Conservation (phyloP, 2,888 invertebrate species). For the Dioctria linearis region DNA sequence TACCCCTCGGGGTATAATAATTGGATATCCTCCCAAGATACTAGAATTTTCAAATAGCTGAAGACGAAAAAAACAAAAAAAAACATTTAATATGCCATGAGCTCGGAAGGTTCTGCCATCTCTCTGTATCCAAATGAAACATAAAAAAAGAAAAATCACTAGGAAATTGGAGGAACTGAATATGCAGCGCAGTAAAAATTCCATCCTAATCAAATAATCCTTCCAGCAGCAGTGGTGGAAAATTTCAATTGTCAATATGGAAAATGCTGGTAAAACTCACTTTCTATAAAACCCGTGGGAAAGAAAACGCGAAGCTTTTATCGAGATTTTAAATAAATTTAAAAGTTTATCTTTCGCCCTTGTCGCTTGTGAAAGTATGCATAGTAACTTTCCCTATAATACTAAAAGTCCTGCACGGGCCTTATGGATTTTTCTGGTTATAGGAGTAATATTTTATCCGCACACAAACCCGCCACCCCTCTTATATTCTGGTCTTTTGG, state of each 20-base stretch:
- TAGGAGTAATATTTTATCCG: constrained; percentile 39
- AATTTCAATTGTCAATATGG: not conserved
- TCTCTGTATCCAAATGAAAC: too few species aligned
- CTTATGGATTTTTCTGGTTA: constrained; percentile 47
- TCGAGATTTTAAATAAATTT: constrained; percentile 50
- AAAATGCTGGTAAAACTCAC: not conserved
- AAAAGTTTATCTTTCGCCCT: constrained; percentile 46
- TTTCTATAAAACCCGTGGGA: constrained; percentile 39
- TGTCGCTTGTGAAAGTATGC: constrained; percentile 13
- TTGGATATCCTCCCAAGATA: too few species aligned
- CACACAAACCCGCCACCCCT: not conserved
- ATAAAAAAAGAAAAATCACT: not conserved
- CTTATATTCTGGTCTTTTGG: constrained; percentile 10
- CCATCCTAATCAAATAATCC: not conserved
- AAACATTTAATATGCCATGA: too few species aligned
- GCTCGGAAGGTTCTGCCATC: too few species aligned
- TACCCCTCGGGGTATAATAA: too few species aligned
- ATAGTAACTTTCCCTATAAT: constrained; percentile 6
- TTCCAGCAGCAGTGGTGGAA: not conserved
- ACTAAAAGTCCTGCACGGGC: constrained; percentile 24
- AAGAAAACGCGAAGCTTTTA: constrained; percentile 34
- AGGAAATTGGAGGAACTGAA: not conserved
- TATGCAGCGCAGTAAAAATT: not conserved
- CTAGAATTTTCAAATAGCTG: too few species aligned
- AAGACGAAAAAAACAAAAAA: too few species aligned